A percentile compares a stretch with the other conserved stretches of the same genome.
These are phyloP conservation scores for Drosophila tristis DNA, from an alignment of 1,140 invertebrate species.

Conservation along the genomic window DNA sequence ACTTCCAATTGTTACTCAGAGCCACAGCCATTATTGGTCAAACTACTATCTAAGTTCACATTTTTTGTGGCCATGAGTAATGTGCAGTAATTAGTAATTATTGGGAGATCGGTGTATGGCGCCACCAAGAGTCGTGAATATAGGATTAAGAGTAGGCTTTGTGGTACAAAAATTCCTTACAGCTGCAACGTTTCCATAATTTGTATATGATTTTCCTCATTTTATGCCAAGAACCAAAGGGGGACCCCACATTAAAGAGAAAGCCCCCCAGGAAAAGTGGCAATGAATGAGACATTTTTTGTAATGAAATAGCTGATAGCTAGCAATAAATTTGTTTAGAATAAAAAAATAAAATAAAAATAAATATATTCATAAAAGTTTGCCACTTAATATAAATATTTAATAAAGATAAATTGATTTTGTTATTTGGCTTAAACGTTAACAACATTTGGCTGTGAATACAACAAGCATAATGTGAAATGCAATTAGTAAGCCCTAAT, in stretches of 20 bases:
- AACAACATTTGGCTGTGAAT: too few species aligned
- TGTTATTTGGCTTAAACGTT: conserved; percentile 1
- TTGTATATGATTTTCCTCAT: conserved; percentile 3
- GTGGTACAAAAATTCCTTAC: neutral
- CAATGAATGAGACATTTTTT: conserved; percentile 1
- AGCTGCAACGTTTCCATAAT: too few species aligned
- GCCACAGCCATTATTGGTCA: conserved; percentile 23
- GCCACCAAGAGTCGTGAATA: neutral
- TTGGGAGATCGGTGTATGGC: conserved; percentile 28
- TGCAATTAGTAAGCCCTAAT: neutral
- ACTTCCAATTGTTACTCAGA: conserved; percentile 46
- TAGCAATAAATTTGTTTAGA: too few species aligned
- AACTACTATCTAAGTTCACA: conserved; percentile 55
- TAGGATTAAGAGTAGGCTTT: too few species aligned
- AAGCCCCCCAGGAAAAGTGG: conserved; percentile 36
- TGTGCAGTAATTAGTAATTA: conserved; percentile 53
- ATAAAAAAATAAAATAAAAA: neutral
- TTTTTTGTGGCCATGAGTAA: conserved; percentile 59
- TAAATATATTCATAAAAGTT: too few species aligned
- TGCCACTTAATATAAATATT: too few species aligned
- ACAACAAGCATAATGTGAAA: too few species aligned
- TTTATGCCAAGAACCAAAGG: conserved; percentile 24
- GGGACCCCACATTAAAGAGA: conserved; percentile 51
- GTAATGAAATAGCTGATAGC: too few species aligned
- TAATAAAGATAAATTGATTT: neutral